These are phyloP conservation scores for Centropus bengalensis DNA, from an alignment of 2,113 vertebrate species.

Conservation along the genomic window DNA sequence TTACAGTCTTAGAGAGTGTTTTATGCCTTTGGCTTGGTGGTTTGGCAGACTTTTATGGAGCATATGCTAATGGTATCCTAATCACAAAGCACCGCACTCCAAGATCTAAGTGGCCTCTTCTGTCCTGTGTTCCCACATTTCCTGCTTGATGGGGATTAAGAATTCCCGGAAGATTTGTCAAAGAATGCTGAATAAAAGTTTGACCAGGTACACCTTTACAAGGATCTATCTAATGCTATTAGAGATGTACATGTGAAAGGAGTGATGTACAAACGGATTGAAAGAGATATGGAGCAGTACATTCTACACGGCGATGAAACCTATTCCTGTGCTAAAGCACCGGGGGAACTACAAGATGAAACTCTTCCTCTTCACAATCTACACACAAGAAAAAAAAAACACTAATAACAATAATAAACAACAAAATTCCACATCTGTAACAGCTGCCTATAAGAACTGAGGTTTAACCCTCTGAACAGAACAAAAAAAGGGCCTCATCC, in stretches of 20 bases:
- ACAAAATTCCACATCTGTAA: background rate
- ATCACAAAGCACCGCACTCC: background rate
- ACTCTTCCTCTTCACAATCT: no score
- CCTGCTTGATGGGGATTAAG: background rate
- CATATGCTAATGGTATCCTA: rapidly evolving
- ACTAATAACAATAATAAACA: background rate
- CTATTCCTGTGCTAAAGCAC: no score
- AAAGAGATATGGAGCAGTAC: no score
- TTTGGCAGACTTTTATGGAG: background rate
- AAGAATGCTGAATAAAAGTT: no score
- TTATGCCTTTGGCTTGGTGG: background rate
- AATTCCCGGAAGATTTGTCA: background rate
- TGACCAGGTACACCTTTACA: no score
- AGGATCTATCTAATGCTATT: no score
- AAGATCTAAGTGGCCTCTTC: background rate
- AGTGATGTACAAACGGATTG: no score
- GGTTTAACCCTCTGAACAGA: background rate
- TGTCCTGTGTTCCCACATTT: background rate
- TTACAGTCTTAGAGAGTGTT: background rate
- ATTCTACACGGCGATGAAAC: no score
- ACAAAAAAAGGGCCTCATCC: background rate
- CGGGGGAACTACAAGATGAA: no score
- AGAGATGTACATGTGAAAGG: no score
- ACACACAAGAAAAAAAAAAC: background rate
- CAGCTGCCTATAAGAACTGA: background rate